A percentile compares a stretch with the other conserved stretches of the same genome.
phyloP scores from a whole-genome alignment of 1,140 invertebrate species.

The Marisa cornuarietis region DNA sequence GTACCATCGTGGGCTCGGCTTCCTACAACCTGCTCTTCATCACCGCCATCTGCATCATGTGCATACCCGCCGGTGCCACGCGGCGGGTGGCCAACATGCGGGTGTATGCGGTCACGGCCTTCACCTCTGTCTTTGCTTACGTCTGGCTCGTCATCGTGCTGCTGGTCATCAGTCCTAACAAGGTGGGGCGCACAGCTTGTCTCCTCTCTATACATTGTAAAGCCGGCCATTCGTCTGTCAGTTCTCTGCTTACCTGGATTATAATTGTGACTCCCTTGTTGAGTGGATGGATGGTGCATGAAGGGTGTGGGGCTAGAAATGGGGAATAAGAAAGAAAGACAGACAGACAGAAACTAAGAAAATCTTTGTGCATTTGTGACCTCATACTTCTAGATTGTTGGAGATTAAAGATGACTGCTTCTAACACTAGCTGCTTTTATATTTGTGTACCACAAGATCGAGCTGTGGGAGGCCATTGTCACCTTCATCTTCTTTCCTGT shows the following conservation, averaged over 20 bases:
- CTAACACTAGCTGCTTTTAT: no score
- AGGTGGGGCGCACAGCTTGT: slow-evolving; percentile 21
- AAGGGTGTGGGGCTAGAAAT: no score
- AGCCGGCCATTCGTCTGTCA: no score
- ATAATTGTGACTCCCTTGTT: no score
- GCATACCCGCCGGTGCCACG: slow-evolving; percentile 69
- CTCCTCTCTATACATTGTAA: no score
- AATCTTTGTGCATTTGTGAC: no score
- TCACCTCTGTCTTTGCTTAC: slow-evolving; percentile 71
- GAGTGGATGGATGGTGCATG: no score
- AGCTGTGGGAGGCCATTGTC: slow-evolving; percentile 73
- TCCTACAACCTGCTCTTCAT: slow-evolving; percentile 76
- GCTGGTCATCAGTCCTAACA: slow-evolving; percentile 64
- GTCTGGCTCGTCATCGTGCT: slow-evolving; percentile 74
- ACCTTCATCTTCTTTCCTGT: slow-evolving; percentile 74
- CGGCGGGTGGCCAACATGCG: slow-evolving; percentile 69
- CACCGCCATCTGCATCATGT: slow-evolving; percentile 71
- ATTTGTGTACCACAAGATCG: slow-evolving; percentile 49
- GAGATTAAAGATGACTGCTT: no score
- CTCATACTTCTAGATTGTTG: no score
- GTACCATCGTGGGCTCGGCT: slow-evolving; percentile 77
- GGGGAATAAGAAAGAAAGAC: no score
- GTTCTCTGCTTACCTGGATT: no score
- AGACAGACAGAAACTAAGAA: no score
- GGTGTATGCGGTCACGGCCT: slow-evolving; percentile 32